Evolutionary conservation across 2,113 vertebrate genomes (phyloP).

Genomic region (Glaucomys volans): DNA sequence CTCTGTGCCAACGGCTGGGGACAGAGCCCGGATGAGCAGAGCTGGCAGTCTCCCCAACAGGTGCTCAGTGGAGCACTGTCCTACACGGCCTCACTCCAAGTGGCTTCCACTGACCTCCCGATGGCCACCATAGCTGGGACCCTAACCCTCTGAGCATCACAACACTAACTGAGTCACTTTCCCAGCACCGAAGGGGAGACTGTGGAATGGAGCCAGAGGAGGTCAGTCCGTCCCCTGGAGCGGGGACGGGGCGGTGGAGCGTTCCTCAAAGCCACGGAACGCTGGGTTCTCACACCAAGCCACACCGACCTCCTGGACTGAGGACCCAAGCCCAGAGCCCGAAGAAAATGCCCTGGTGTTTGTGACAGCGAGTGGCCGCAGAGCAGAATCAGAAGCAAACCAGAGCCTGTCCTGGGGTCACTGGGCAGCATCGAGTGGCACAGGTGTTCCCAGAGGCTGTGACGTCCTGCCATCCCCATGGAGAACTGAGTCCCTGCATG

Average conservation of each 20-base stretch:
- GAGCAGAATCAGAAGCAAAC: neutral
- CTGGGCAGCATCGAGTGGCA: rapidly evolving
- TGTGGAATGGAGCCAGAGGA: neutral
- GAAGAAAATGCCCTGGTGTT: neutral
- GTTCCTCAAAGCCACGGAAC: neutral
- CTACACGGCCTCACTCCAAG: too few relatives aligned
- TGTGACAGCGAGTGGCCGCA: neutral
- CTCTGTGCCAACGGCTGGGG: rapidly evolving
- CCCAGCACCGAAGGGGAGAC: neutral
- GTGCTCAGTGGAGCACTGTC: rapidly evolving
- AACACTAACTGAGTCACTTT: neutral
- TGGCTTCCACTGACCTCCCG: too few relatives aligned
- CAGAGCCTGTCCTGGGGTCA: too few relatives aligned
- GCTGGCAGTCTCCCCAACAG: rapidly evolving
- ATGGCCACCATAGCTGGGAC: neutral
- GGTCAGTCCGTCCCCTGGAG: neutral
- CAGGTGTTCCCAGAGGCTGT: too few relatives aligned
- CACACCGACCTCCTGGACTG: neutral
- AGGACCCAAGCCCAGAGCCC: neutral
- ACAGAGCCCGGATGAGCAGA: neutral
- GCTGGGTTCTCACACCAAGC: neutral
- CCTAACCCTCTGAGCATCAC: neutral
- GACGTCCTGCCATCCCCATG: rapidly evolving
- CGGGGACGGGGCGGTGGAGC: neutral
- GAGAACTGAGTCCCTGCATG: neutral